phyloP scores from a whole-genome alignment of 2,797 vertebrate genomes.

The Enteromius anoplus region DNA sequence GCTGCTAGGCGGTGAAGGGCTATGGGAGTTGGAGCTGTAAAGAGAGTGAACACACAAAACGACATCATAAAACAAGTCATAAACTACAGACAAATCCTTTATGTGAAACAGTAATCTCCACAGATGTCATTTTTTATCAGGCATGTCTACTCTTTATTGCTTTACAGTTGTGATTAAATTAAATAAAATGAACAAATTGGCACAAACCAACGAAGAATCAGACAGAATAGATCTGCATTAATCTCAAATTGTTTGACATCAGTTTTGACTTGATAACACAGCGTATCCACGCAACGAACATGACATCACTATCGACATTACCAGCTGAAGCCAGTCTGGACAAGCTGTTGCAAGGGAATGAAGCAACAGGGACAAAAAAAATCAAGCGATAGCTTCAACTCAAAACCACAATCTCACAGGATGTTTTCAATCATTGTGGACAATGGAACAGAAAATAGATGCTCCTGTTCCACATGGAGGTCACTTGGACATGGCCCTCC shows the following conservation, averaged over 20 bases:
- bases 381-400: not conserved
- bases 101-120: not conserved
- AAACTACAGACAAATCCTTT: not conserved
- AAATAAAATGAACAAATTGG: not conserved
- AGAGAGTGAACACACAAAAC: constrained; percentile 18
- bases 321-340: not conserved
- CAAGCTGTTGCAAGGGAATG: not conserved
- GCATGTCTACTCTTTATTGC: not conserved
- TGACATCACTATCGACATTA: not conserved
- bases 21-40: constrained; percentile 80
- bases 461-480: not conserved
- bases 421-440: not conserved
- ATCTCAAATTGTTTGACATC: not conserved
- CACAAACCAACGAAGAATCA: not conserved
- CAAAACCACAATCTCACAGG: constrained; percentile 4
- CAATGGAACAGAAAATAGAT: constrained; percentile 5
- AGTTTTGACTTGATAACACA: not conserved
- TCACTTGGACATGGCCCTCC: not conserved
- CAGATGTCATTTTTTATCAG: constrained; percentile 8
- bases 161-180: not conserved
- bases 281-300: not conserved
- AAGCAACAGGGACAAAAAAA: not conserved
- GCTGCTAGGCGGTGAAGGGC: constrained; percentile 79
- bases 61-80: not conserved
- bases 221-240: not conserved